Base-by-base conservation (phyloP, 1,140 invertebrate species). In the Apis laboriosa region DNA sequence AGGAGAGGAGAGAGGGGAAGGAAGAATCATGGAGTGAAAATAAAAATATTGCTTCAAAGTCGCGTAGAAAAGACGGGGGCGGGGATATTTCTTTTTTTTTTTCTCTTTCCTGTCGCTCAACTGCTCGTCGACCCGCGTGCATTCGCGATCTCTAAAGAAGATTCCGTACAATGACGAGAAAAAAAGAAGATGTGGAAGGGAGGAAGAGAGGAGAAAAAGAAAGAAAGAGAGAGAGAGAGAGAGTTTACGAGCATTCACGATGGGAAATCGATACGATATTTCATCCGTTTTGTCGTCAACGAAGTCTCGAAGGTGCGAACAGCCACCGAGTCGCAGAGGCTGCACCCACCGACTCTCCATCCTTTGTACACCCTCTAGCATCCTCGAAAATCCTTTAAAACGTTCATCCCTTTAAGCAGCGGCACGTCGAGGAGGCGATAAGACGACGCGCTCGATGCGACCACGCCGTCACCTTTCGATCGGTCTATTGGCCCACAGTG, bases 231-330 rank as follows among this genome's bases (percentile, higher is more conserved):
- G 43, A 28, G 77, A 61, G 17, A n/a, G 34, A 67, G 74, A 76
- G 15, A 51, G 79, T 63, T 80, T 72, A 79, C 73, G 60, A 84
- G 70, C 68, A 79, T 72, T 73, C 78, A 77, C 85, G 87, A 91
- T 93, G 90, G 91, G 82, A 92, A 92, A 92, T 92, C 92, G 90
- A 92, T 92, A 86, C 89, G 80, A 90, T 89, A 90, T 92, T 91
- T 92, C 89, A 91, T 91, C 90, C 88, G 88, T 91, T 92, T 89
- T 85, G 78, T 84, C 88, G 86, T 90, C 88, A 88, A 89, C 87
- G 86, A 24, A 24, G 84, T 86, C 79, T 81, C 75, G 81, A 80
- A 83, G 76, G 74, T 84, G 82, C 72, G 64, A 86, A 83, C 80
- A 68, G 76, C 72, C 34, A 77, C 72, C 34, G 70, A 77, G 80